A percentile compares a stretch with the other conserved stretches of the same genome.
These are phyloP conservation scores for Atethmia centrago DNA, from an alignment of 2,888 invertebrate species.

Conservation along the genomic window DNA sequence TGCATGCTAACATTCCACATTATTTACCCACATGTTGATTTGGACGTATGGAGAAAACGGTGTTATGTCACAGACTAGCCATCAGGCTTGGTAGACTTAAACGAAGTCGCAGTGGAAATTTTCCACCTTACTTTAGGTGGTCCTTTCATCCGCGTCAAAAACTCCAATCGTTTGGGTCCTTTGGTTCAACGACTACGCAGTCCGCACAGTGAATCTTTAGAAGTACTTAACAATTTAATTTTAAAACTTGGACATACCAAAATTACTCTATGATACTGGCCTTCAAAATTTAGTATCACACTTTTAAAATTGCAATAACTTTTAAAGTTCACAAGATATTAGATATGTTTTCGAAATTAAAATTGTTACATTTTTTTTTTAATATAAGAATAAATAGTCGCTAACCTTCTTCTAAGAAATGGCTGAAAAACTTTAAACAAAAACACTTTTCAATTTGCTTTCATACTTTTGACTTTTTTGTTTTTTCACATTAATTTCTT, in stretches of 20 bases:
- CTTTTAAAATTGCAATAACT: no score
- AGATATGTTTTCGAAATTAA: no score
- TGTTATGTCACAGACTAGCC: neutral
- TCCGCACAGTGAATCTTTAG: neutral
- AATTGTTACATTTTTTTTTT: no score
- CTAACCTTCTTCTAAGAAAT: no score
- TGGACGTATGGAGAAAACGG: conserved; percentile 53
- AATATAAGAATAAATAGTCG: no score
- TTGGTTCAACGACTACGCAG: neutral
- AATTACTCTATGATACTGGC: no score
- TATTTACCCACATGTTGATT: conserved; percentile 42
- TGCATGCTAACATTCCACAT: conserved; percentile 56
- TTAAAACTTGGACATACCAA: neutral
- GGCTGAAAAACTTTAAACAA: no score
- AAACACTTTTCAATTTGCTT: no score
- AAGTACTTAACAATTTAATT: neutral
- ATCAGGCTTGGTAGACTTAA: neutral
- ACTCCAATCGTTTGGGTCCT: neutral
- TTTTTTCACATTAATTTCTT: no score
- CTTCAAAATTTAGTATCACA: no score
- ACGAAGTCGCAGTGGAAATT: neutral
- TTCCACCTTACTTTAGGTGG: neutral
- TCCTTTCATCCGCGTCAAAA: neutral
- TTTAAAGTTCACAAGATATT: no score
- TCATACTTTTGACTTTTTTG: no score